Percentiles rank a stretch among this genome's conserved stretches.
Conservation (phyloP, 2,888 invertebrate genomes). For the Ectobius pallidus region DNA sequence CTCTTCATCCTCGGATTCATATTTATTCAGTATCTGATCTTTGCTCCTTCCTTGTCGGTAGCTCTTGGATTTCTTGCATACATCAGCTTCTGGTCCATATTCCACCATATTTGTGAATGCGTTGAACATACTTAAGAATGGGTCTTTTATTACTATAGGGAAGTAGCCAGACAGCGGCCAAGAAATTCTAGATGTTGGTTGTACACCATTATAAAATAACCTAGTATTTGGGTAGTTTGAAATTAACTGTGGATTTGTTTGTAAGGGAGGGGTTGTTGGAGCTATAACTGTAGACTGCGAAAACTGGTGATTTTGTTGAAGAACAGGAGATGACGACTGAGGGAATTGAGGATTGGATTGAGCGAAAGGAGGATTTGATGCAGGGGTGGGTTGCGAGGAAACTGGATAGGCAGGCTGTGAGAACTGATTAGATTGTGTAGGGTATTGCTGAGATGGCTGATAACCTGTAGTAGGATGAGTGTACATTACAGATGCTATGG, state of each 20-base stretch:
- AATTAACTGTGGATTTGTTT: no score
- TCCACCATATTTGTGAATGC: constrained; percentile 59
- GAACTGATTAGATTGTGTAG: neutral
- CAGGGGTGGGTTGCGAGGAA: neutral
- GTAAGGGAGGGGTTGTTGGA: neutral
- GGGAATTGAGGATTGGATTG: no score
- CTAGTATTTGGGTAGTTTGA: neutral
- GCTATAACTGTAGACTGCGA: no score
- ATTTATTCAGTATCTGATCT: neutral
- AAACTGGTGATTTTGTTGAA: no score
- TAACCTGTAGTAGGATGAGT: neutral
- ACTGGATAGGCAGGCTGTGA: neutral
- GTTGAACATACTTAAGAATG: constrained; percentile 60
- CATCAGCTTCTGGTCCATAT: constrained; percentile 63
- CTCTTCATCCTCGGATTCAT: neutral
- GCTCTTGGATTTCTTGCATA: constrained; percentile 50
- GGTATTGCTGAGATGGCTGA: neutral
- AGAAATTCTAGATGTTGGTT: neutral
- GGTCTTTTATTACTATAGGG: constrained; percentile 64
- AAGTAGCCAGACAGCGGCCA: constrained; percentile 63
- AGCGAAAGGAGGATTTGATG: no score
- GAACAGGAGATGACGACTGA: no score
- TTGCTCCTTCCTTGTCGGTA: constrained; percentile 6
- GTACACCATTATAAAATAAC: neutral
- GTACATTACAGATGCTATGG: constrained; percentile 14